Evolutionary conservation across 2,888 invertebrate species (phyloP).

Genomic region (Drosophila pseudotakahashii): DNA sequence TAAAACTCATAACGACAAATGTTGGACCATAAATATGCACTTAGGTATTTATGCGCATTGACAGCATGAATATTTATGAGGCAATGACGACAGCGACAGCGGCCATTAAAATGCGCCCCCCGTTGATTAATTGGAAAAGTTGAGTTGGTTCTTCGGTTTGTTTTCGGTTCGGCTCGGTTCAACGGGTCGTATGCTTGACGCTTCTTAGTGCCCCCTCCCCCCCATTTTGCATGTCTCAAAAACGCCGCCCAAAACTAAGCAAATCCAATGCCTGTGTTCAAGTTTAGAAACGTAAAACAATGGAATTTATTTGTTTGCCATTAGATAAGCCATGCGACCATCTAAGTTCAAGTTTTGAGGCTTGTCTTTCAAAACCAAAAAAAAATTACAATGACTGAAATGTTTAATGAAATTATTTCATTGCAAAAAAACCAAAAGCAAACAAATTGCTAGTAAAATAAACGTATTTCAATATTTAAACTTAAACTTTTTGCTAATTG

Average conservation of each 20-base stretch:
- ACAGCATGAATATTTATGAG: slow-evolving; percentile 60
- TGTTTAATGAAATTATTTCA: slow-evolving; percentile 74
- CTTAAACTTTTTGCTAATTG: slow-evolving; percentile 60
- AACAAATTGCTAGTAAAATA: slow-evolving; percentile 28
- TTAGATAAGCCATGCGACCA: slow-evolving; percentile 47
- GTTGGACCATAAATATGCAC: slow-evolving; percentile 62
- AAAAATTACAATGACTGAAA: slow-evolving; percentile 62
- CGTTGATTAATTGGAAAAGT: slow-evolving; percentile 64
- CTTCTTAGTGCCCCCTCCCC: slow-evolving; percentile 3
- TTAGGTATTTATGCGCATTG: slow-evolving; percentile 56
- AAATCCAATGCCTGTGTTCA: slow-evolving; percentile 65
- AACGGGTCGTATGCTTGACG: slow-evolving; percentile 41
- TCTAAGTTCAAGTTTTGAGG: slow-evolving; percentile 52
- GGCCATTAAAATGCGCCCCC: slow-evolving; percentile 48
- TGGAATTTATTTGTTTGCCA: slow-evolving; percentile 46
- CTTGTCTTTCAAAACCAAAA: slow-evolving; percentile 35
- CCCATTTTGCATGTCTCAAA: slow-evolving; percentile 1
- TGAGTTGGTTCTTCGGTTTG: slow-evolving; percentile 38
- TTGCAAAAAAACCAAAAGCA: slow-evolving; percentile 54
- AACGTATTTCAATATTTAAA: slow-evolving; percentile 55
- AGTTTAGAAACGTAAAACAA: slow-evolving; percentile 14
- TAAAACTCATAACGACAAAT: slow-evolving; percentile 52
- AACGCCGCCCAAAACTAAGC: slow-evolving; percentile 53
- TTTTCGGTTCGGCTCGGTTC: slow-evolving; percentile 23
- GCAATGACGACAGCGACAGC: slow-evolving; percentile 33